Conservation (phyloP, 2,888 invertebrate genomes). For the Ypsolopha sequella region DNA sequence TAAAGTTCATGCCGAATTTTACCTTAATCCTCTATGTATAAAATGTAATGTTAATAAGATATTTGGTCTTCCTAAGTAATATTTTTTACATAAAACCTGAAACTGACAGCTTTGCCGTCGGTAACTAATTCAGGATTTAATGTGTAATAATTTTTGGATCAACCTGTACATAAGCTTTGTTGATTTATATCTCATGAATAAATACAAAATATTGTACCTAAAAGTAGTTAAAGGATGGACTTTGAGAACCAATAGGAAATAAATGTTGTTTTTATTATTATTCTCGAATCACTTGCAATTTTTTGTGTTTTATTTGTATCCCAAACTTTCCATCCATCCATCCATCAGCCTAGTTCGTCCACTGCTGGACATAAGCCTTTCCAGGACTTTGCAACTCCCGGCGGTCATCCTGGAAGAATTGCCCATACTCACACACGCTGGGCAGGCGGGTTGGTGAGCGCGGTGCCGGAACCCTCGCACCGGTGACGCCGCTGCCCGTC, state of each 20-base stretch:
- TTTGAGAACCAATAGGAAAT: slow-evolving; percentile 66
- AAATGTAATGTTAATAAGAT: neutral
- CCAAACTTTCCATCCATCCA: slow-evolving; percentile 5
- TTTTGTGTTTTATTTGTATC: slow-evolving; percentile 48
- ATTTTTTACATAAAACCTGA: neutral
- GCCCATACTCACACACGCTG: too few species aligned
- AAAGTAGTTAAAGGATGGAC: slow-evolving; percentile 43
- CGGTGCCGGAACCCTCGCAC: too few species aligned
- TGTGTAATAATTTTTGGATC: slow-evolving; percentile 23
- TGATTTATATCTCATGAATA: slow-evolving; percentile 39
- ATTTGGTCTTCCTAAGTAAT: neutral
- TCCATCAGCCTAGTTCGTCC: too few species aligned
- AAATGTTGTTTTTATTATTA: slow-evolving; percentile 68
- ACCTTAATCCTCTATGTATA: neutral
- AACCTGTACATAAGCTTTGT: slow-evolving; percentile 46
- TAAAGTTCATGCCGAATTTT: neutral
- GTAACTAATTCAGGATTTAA: neutral
- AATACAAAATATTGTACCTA: slow-evolving; percentile 65
- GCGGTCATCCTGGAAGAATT: too few species aligned
- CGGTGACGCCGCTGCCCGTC: too few species aligned
- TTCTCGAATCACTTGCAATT: slow-evolving; percentile 67
- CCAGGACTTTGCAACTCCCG: too few species aligned
- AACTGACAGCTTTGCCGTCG: neutral
- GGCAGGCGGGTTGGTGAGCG: too few species aligned
- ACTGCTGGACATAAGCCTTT: too few species aligned